A percentile compares a stretch with the other conserved stretches of the same genome.
These are phyloP conservation scores for Carassius auratus DNA, from an alignment of 2,113 vertebrate genomes.

Conservation along the genomic window DNA sequence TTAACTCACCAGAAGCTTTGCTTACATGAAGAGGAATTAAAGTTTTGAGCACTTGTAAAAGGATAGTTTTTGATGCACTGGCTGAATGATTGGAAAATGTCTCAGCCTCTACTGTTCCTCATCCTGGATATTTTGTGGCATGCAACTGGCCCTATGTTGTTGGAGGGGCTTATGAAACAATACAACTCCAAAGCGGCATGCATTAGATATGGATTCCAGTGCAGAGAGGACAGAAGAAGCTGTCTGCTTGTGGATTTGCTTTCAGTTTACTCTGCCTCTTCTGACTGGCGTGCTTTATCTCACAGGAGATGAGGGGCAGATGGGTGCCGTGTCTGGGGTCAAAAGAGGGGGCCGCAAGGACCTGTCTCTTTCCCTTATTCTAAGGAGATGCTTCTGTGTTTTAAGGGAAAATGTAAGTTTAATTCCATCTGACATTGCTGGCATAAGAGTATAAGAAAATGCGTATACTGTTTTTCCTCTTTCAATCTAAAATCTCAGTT, in stretches of 20 bases:
- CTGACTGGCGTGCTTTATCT: neutral
- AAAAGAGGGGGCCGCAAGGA: neutral
- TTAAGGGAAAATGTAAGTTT: neutral
- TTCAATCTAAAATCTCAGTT: too few species aligned
- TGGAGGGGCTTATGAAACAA: constrained; percentile 24
- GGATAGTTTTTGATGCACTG: neutral
- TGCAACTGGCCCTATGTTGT: constrained; percentile 3
- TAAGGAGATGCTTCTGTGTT: constrained; percentile 25
- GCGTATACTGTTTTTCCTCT: too few species aligned
- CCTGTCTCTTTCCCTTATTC: neutral
- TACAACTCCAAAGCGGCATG: neutral
- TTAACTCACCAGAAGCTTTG: neutral
- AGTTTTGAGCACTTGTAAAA: too few species aligned
- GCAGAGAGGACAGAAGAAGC: too few species aligned
- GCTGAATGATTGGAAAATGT: too few species aligned
- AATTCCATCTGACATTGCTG: too few species aligned
- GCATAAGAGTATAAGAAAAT: too few species aligned
- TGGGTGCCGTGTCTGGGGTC: neutral
- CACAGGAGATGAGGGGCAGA: neutral
- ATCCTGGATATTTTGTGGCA: neutral
- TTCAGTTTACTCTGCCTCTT: neutral
- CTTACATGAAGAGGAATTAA: too few species aligned
- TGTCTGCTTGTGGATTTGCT: constrained; percentile 32
- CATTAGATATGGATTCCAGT: constrained; percentile 29
- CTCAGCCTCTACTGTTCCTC: neutral